Conservation (phyloP, 2,888 invertebrate genomes). For the Dione juno region DNA sequence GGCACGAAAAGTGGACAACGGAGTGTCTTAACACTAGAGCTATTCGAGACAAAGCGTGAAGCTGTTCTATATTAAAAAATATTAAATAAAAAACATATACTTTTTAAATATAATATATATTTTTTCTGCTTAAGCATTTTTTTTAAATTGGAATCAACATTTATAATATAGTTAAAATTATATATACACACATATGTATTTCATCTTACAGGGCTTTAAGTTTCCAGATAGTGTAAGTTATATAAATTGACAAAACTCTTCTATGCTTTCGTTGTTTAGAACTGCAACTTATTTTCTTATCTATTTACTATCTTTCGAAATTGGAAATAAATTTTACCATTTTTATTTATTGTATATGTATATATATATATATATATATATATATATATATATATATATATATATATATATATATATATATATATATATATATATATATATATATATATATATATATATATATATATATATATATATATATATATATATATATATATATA, state of each 20-base stretch:
- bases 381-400: not conserved
- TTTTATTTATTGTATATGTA: not conserved
- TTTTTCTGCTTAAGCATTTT: not conserved
- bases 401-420: not conserved
- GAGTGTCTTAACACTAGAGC: too few species aligned
- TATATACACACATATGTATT: slow-evolving; percentile 25
- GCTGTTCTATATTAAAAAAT: too few species aligned
- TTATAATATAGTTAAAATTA: not conserved
- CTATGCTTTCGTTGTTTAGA: slow-evolving; percentile 27
- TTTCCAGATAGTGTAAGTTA: slow-evolving; percentile 66
- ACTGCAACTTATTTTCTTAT: slow-evolving; percentile 6
- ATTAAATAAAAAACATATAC: too few species aligned
- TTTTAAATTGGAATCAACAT: not conserved
- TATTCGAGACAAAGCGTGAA: too few species aligned
- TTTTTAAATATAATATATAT: too few species aligned
- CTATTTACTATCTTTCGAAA: not conserved
- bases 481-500: not conserved
- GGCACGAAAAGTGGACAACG: too few species aligned
- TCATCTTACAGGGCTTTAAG: slow-evolving; percentile 61
- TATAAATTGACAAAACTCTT: slow-evolving; percentile 29
- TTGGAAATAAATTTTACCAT: too few species aligned
- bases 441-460: not conserved
- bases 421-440: too few species aligned
- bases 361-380: not conserved
- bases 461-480: not conserved